Evolutionary conservation across 2,797 vertebrate species (phyloP).

Genomic region (Cuculus canorus): DNA sequence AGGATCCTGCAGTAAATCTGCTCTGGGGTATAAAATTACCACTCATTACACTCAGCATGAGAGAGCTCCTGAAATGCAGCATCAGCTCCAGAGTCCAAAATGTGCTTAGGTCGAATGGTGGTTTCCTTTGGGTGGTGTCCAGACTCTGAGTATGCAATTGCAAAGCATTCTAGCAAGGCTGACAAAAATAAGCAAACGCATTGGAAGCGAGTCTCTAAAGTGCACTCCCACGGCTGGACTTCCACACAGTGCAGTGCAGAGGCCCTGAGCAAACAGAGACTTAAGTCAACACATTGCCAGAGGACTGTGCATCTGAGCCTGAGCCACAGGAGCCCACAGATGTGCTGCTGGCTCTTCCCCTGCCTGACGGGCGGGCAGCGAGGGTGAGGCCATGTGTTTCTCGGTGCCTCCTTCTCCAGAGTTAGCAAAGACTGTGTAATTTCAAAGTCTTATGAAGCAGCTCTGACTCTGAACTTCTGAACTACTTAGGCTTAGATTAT

Average conservation of each 20-base stretch:
- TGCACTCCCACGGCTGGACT: background rate
- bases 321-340: background rate
- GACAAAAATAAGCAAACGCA: background rate
- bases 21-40: background rate
- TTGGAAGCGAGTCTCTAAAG: background rate
- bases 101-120: background rate
- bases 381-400: background rate
- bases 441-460: background rate
- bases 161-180: background rate
- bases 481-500: background rate
- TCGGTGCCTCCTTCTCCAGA: background rate
- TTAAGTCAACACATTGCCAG: background rate
- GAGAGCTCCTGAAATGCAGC: background rate
- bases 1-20: background rate
- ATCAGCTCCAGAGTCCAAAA: constrained; percentile 7
- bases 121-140: constrained; percentile 1
- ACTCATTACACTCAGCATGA: background rate
- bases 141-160: background rate
- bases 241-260: background rate
- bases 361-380: background rate
- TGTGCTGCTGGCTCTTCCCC: rapidly evolving
- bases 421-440: background rate
- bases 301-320: background rate
- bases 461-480: background rate
- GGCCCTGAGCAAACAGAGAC: background rate